phyloP scores from a whole-genome alignment of 1,140 invertebrate species.

The Prorops nasuta region DNA sequence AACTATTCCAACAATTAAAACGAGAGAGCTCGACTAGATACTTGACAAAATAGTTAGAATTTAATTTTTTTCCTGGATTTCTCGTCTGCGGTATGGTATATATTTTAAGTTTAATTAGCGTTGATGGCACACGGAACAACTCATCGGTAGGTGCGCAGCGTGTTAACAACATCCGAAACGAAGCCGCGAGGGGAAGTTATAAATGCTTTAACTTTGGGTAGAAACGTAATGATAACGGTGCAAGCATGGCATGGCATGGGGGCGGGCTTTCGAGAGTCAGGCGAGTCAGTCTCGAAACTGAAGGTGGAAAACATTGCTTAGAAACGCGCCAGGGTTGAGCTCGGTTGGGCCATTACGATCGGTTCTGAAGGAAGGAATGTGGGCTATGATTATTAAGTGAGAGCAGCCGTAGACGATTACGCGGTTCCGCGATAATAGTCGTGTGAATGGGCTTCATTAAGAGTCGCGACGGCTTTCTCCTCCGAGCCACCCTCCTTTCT shows the following conservation, averaged over 20 bases:
- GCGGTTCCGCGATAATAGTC: conserved; percentile 49
- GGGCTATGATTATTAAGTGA: conserved; percentile 53
- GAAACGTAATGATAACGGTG: conserved; percentile 4
- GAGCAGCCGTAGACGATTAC: conserved; percentile 49
- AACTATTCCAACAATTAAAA: too few species aligned
- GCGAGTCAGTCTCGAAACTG: conserved; percentile 27
- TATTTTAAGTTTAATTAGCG: too few species aligned
- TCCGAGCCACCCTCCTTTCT: conserved; percentile 10
- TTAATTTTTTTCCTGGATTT: too few species aligned
- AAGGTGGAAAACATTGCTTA: conserved; percentile 30
- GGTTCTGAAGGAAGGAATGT: conserved; percentile 44
- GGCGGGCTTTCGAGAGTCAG: not conserved
- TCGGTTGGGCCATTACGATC: conserved; percentile 32
- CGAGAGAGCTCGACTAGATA: too few species aligned
- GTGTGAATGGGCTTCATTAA: conserved; percentile 56
- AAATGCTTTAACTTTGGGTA: conserved; percentile 10
- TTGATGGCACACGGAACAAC: too few species aligned
- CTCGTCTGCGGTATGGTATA: too few species aligned
- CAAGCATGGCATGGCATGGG: not conserved
- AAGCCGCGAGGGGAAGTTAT: conserved; percentile 3
- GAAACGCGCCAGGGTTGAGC: conserved; percentile 16
- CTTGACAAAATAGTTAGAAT: too few species aligned
- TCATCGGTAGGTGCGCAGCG: too few species aligned
- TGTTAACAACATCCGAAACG: too few species aligned
- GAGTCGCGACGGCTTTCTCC: conserved; percentile 30